Evolutionary conservation across 1,140 invertebrate species (phyloP).

Genomic region (Bombus fervidus): DNA sequence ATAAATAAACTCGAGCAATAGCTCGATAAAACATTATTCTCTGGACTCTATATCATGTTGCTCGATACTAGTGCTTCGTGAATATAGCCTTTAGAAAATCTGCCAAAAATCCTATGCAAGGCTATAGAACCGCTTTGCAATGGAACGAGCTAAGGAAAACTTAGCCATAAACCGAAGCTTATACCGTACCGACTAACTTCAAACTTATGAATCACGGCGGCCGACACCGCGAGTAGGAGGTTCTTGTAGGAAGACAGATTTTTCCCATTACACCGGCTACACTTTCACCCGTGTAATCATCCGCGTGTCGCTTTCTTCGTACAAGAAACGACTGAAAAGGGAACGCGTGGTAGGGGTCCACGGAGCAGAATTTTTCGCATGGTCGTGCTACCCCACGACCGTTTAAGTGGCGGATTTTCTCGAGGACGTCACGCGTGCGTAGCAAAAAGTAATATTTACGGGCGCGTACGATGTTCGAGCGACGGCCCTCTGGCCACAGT

Average conservation of each 20-base stretch:
- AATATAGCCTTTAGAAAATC: neutral
- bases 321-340: constrained; percentile 17
- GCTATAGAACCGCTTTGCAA: neutral
- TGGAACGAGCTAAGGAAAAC: neutral
- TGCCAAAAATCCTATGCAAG: neutral
- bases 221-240: too few relatives aligned
- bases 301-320: constrained; percentile 8
- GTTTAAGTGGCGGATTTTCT: constrained; percentile 54
- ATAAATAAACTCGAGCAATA: constrained; percentile 22
- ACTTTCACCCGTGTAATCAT: constrained; percentile 13
- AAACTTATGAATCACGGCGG: neutral
- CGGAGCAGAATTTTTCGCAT: constrained; percentile 25
- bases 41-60: neutral
- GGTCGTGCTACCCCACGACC: neutral
- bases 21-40: constrained; percentile 4
- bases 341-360: constrained; percentile 23
- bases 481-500: constrained; percentile 7
- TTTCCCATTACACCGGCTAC: constrained; percentile 19
- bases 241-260: neutral
- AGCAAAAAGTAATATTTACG: constrained; percentile 56
- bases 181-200: neutral
- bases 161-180: neutral
- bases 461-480: constrained; percentile 48
- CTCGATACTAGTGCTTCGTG: neutral
- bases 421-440: constrained; percentile 42